Evolutionary conservation across 2,888 invertebrate genomes (phyloP).

Genomic region (Melanostoma scalare): DNA sequence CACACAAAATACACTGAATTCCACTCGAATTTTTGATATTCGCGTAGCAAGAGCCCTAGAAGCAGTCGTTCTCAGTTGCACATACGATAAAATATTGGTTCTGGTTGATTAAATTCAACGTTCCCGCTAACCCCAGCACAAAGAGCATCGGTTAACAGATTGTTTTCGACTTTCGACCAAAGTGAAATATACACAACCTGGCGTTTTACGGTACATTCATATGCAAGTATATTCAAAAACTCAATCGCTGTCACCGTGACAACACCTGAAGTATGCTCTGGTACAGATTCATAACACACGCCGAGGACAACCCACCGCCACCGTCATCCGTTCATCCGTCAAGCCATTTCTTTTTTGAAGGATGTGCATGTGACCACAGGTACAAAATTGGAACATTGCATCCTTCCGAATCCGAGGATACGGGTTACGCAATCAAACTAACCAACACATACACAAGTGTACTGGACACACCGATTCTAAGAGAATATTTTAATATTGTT

Average conservation of each 20-base stretch:
- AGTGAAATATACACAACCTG: conserved; percentile 59
- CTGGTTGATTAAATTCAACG: conserved; percentile 33
- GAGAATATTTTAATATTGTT: conserved; percentile 67
- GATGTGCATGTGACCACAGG: conserved; percentile 59
- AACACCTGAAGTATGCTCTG: conserved; percentile 45
- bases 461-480: conserved; percentile 23
- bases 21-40: conserved; percentile 24
- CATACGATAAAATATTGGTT: conserved; percentile 20
- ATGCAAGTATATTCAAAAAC: conserved; percentile 31
- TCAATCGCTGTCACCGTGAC: conserved; percentile 58
- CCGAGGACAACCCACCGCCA: not conserved
- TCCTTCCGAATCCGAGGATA: conserved; percentile 9
- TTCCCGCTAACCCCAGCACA: conserved; percentile 3
- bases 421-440: conserved; percentile 28
- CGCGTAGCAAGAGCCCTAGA: not conserved
- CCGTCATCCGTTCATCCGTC: not conserved
- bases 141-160: conserved; percentile 37
- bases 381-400: conserved; percentile 23
- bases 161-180: conserved; percentile 59
- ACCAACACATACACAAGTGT: conserved; percentile 12
- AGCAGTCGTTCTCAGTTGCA: conserved; percentile 31
- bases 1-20: conserved; percentile 11
- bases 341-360: conserved; percentile 36
- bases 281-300: not conserved
- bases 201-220: not conserved